A percentile compares a stretch with the other conserved stretches of the same genome.
These are phyloP conservation scores for Lycaon pictus DNA, from an alignment of 2,113 vertebrate genomes.

Conservation along the genomic window DNA sequence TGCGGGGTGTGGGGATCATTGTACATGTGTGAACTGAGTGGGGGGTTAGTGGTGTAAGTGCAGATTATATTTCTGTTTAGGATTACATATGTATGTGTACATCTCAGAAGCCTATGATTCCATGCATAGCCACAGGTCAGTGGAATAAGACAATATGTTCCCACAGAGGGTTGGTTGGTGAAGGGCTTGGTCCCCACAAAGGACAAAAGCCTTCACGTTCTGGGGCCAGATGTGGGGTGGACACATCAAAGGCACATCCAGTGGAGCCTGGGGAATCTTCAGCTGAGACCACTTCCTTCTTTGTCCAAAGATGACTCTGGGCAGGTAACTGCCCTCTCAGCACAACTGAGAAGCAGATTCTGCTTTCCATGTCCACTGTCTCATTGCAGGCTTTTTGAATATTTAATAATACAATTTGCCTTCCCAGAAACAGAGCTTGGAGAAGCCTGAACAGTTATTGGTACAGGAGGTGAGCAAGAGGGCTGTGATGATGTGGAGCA, in stretches of 20 bases:
- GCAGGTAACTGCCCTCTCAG: conserved; percentile 47
- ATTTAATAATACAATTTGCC: conserved; percentile 79
- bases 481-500: neutral
- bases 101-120: neutral
- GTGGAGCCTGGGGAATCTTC: neutral
- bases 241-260: neutral
- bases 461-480: neutral
- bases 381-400: conserved; percentile 69
- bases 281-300: neutral
- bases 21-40: neutral
- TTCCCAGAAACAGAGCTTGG: conserved; percentile 72
- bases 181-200: neutral
- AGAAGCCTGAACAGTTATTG: neutral
- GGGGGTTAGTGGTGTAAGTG: neutral
- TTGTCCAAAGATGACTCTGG: neutral
- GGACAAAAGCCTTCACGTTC: neutral
- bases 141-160: neutral
- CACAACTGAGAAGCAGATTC: conserved; percentile 47
- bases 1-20: neutral
- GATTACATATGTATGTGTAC: neutral
- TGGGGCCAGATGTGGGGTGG: neutral
- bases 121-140: neutral
- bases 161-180: neutral
- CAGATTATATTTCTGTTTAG: neutral
- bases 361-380: conserved; percentile 47